These are phyloP conservation scores for Gulo gulo DNA, from an alignment of 2,113 vertebrate species.

Conservation along the genomic window DNA sequence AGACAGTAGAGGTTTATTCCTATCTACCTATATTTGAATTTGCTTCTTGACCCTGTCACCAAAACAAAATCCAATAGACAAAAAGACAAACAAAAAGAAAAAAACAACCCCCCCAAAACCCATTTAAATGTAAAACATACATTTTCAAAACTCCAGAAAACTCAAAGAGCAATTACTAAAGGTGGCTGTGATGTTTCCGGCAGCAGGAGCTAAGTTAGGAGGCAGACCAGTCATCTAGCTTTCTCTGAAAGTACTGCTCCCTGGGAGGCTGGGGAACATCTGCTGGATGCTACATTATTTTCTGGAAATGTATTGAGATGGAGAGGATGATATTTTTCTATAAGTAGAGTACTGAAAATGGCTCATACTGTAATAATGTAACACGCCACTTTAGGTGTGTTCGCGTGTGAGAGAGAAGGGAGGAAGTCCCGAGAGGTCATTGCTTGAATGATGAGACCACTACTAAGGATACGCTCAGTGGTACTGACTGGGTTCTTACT, in stretches of 20 bases:
- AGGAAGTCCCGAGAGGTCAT: neutral
- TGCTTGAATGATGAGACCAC: neutral
- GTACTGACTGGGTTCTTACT: neutral
- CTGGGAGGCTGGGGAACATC: neutral
- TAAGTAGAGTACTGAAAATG: neutral
- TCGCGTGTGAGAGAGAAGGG: too few relatives aligned
- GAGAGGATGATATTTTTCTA: neutral
- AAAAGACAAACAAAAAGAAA: neutral
- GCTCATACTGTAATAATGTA: neutral
- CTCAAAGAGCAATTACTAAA: neutral
- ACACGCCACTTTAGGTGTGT: neutral
- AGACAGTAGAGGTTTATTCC: neutral
- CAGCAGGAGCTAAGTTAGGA: neutral
- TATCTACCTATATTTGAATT: neutral
- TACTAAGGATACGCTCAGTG: neutral
- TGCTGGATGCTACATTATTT: neutral
- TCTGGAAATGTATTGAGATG: neutral
- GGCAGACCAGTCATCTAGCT: neutral
- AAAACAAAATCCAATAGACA: neutral
- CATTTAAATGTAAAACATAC: neutral
- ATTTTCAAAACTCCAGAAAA: constrained; percentile 8
- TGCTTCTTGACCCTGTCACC: neutral
- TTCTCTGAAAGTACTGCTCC: neutral
- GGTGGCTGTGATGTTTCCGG: neutral
- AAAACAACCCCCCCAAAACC: neutral